Evolutionary conservation across 2,797 vertebrate genomes (phyloP), one percentile per base, ranked within the genome.

Genomic region (Pelodytes ibericus): DNA sequence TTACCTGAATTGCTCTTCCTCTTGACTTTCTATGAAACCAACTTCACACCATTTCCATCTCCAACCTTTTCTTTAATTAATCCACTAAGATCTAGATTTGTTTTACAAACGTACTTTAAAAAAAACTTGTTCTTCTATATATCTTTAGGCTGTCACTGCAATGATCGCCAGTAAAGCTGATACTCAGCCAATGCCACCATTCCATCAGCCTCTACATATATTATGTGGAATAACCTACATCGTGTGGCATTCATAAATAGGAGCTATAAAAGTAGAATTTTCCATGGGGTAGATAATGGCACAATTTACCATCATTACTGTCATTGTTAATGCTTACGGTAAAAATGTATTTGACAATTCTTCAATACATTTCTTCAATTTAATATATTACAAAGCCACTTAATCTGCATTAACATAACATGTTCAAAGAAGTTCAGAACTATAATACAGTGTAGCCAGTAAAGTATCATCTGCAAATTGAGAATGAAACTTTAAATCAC

Each of bases 321-420:
- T 69, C 73, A 75, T 49, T 75, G 22, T 75, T 63, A 75, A 76
- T 62, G 58, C 61, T 76, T 76, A 60, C 41, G 31, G 24, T 70
- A 78, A 67, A 36, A 67, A 72, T 78, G 58, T 72, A 76, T 70
- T 60, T 75, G 57, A 69, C 65, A 68, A 61, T 59, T 61, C 57
- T 39, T 64, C 75, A 78, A 78, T 72, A 78, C 13, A 67, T 78
- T 72, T 67, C 44, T 56, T 78, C 59, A 61, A 62, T 47, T 68
- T 72, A 78, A 72, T 78, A 65, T 73, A 72, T 66, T 68, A 67
- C 57, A 71, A 64, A 77, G 75, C 36, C 68, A 77, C 69, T 78
- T 78, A 72, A 72, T 78, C 70, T 72, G 72, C 76, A 78, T 78
- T 72, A 78, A 68, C 70, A 59, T 78, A 67, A 62, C 72, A 65